A percentile compares a stretch with the other conserved stretches of the same genome.
Conservation (phyloP, 1,140 invertebrate genomes). For the Triops cancriformis region DNA sequence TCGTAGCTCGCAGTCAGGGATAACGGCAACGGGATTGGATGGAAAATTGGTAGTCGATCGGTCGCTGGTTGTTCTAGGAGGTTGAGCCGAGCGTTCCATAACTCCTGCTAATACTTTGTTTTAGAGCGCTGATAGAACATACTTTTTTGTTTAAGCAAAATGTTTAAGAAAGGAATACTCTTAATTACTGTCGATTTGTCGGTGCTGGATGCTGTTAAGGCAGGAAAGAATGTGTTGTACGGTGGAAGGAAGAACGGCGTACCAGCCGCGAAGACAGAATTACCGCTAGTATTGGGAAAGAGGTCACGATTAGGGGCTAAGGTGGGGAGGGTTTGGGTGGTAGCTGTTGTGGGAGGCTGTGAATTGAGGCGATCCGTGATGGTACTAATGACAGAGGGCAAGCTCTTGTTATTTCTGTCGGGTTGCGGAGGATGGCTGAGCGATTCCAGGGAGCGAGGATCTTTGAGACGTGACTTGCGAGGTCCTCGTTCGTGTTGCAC, state of each 20-base stretch:
- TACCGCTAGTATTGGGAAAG: constrained; percentile 28
- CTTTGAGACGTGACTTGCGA: constrained; percentile 40
- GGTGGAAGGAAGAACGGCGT: constrained; percentile 18
- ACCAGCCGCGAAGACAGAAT: constrained; percentile 29
- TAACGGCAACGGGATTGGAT: constrained; percentile 41
- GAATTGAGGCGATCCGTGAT: constrained; percentile 2
- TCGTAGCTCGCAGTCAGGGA: constrained; percentile 63
- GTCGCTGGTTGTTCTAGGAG: not conserved
- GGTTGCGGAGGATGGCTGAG: not conserved
- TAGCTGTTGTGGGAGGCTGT: not conserved
- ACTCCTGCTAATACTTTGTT: not conserved
- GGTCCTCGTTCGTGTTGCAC: constrained; percentile 54
- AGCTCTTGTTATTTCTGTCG: constrained; percentile 27
- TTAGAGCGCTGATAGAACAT: not conserved
- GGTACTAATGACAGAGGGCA: not conserved
- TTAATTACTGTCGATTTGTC: not conserved
- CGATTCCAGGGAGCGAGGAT: constrained; percentile 11
- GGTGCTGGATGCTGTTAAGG: not conserved
- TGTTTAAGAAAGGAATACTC: constrained; percentile 14
- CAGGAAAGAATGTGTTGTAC: not conserved
- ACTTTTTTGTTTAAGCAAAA: not conserved
- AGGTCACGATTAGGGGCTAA: constrained; percentile 24
- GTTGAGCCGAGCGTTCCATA: not conserved
- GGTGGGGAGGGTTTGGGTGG: constrained; percentile 23
- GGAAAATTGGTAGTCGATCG: constrained; percentile 2